These are phyloP conservation scores for Micoletzkya japonica DNA, from an alignment of 2,888 invertebrate genomes.

Conservation along the genomic window DNA sequence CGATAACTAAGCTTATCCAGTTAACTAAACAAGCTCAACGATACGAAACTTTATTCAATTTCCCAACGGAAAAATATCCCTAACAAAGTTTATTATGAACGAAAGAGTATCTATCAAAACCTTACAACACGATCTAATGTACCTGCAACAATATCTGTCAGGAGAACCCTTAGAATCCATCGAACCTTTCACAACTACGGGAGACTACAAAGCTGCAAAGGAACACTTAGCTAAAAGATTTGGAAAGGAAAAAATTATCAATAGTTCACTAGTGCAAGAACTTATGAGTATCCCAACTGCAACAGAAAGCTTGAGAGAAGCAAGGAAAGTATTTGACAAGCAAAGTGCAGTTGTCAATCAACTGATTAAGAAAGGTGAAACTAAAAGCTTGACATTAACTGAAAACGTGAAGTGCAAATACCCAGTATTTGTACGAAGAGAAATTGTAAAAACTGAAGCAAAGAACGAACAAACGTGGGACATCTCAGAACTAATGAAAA, in stretches of 20 bases:
- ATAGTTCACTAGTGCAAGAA: neutral
- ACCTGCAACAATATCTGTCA: neutral
- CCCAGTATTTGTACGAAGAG: neutral
- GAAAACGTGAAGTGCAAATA: neutral
- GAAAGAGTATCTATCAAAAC: neutral
- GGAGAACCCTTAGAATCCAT: neutral
- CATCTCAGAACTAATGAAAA: neutral
- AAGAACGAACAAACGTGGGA: neutral
- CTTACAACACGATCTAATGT: neutral
- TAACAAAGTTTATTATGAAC: neutral
- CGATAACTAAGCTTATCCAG: no score
- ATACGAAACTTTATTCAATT: neutral
- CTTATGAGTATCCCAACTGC: neutral
- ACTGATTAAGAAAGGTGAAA: neutral
- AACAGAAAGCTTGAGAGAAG: neutral
- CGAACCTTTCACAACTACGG: neutral
- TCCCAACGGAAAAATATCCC: neutral
- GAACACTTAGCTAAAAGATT: neutral
- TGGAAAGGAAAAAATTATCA: neutral
- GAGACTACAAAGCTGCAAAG: neutral
- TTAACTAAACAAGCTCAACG: no score
- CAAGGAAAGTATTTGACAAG: neutral
- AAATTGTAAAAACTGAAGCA: no score
- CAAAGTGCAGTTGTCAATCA: neutral
- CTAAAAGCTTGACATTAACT: neutral